Conservation (phyloP, 2,888 invertebrate genomes). For the Chrysolina oricalcia region DNA sequence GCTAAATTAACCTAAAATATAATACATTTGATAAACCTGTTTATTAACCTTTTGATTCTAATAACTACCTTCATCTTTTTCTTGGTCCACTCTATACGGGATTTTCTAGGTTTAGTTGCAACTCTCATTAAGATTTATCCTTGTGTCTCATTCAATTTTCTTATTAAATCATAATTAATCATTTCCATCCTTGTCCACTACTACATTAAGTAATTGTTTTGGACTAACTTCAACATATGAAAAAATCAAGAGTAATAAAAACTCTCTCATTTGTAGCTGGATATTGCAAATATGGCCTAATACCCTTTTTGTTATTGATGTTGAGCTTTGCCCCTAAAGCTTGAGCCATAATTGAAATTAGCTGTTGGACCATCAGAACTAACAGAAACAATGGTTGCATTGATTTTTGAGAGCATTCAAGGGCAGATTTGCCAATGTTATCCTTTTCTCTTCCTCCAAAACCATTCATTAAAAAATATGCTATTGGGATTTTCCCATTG, state of each 20-base stretch:
- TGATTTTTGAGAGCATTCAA: not conserved
- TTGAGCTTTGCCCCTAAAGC: not conserved
- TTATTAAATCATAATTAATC: slow-evolving; percentile 53
- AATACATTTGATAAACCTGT: too few species aligned
- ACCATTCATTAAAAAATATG: too few species aligned
- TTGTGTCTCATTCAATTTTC: too few species aligned
- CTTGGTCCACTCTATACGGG: too few species aligned
- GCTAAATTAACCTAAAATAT: too few species aligned
- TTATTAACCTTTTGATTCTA: too few species aligned
- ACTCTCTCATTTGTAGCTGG: slow-evolving; percentile 44
- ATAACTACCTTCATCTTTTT: too few species aligned
- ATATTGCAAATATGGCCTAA: slow-evolving; percentile 48
- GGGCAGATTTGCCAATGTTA: not conserved
- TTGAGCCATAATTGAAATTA: not conserved
- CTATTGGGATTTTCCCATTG: not conserved
- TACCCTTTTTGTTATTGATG: not conserved
- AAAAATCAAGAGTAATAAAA: slow-evolving; percentile 54
- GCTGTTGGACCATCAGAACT: slow-evolving; percentile 1
- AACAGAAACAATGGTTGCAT: not conserved
- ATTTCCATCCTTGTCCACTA: slow-evolving; percentile 39
- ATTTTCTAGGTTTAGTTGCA: too few species aligned
- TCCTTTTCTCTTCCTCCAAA: not conserved
- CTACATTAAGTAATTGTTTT: slow-evolving; percentile 51
- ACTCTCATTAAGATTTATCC: too few species aligned
- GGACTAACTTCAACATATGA: slow-evolving; percentile 58